These are phyloP conservation scores for Rhyacophila brunnea DNA, from an alignment of 1,140 invertebrate genomes.

Conservation along the genomic window DNA sequence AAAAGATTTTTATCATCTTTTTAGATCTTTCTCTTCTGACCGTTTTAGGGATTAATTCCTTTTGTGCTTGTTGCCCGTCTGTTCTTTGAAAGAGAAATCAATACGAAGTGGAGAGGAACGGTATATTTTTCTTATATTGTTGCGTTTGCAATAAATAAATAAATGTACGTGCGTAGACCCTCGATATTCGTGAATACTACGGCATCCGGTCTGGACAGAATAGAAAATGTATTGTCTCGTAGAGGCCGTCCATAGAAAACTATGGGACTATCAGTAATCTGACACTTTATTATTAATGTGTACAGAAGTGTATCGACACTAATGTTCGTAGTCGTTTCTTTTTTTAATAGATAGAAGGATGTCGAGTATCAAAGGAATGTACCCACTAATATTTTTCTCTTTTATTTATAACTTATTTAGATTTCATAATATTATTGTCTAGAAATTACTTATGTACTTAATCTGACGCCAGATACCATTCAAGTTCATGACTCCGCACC, in stretches of 20 bases:
- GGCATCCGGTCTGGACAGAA: slow-evolving; percentile 26
- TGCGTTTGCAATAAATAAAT: slow-evolving; percentile 13
- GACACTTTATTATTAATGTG: slow-evolving; percentile 8
- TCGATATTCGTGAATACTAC: slow-evolving; percentile 7
- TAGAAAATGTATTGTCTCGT: slow-evolving; percentile 6
- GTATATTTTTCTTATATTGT: slow-evolving; percentile 21
- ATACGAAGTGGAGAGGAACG: slow-evolving; percentile 15
- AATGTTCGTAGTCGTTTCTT: too few relatives aligned
- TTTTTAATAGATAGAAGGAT: too few relatives aligned
- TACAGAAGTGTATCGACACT: too few relatives aligned
- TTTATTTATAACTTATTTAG: too few relatives aligned
- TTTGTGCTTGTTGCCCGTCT: slow-evolving; percentile 1
- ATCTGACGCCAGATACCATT: too few relatives aligned
- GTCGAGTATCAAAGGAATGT: too few relatives aligned
- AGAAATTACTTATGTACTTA: too few relatives aligned
- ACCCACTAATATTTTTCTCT: too few relatives aligned
- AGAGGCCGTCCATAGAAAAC: too few relatives aligned
- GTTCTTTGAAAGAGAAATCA: slow-evolving; percentile 4
- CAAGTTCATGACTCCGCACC: too few relatives aligned
- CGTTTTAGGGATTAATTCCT: slow-evolving; percentile 24
- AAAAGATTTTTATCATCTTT: slow-evolving; percentile 30
- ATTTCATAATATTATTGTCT: too few relatives aligned
- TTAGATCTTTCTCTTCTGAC: slow-evolving; percentile 22
- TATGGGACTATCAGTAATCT: slow-evolving; percentile 24
- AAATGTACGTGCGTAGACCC: slow-evolving; percentile 8